phyloP scores from a whole-genome alignment of 2,888 invertebrate genomes.

The Pemphredon lugubris region DNA sequence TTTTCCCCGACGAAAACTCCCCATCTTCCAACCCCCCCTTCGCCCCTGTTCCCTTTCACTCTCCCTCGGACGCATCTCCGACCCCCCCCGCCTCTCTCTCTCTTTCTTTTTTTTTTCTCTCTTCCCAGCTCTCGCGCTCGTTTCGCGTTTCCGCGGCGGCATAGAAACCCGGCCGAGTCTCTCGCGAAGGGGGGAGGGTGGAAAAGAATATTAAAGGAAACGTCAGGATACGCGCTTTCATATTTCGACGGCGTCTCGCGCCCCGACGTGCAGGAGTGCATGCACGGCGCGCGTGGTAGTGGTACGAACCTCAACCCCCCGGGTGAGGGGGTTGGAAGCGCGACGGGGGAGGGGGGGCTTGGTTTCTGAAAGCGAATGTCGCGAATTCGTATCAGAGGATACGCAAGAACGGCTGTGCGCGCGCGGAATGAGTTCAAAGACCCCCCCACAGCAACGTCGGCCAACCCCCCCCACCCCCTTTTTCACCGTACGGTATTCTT shows the following conservation, averaged over 20 bases:
- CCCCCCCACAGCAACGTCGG: slow-evolving; percentile 13
- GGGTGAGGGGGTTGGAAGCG: slow-evolving; percentile 17
- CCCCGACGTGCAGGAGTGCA: slow-evolving; percentile 20
- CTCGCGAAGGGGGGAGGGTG: slow-evolving; percentile 9
- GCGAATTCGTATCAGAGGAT: slow-evolving; percentile 36
- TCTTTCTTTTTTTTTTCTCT: no score
- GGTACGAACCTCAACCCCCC: neutral
- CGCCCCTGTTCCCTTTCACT: neutral
- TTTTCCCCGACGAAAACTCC: neutral
- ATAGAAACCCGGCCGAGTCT: slow-evolving; percentile 13
- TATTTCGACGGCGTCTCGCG: slow-evolving; percentile 54
- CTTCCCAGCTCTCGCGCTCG: slow-evolving; percentile 1
- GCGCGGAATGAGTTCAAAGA: slow-evolving; percentile 44
- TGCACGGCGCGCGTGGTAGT: slow-evolving; percentile 1
- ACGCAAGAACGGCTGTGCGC: slow-evolving; percentile 17
- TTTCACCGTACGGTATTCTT: slow-evolving; percentile 6
- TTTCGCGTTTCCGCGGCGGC: slow-evolving; percentile 15
- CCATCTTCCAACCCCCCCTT: neutral
- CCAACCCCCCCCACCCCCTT: slow-evolving; percentile 3
- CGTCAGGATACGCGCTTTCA: slow-evolving; percentile 54
- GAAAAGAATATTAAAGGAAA: slow-evolving; percentile 64
- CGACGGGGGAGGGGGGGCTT: slow-evolving; percentile 9
- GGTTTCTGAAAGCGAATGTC: slow-evolving; percentile 46
- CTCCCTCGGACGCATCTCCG: no score
- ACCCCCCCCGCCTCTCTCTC: no score